Evolutionary conservation across 2,113 vertebrate genomes (phyloP), one percentile per base, ranked within the genome.

Genomic region (Alectura lathami): DNA sequence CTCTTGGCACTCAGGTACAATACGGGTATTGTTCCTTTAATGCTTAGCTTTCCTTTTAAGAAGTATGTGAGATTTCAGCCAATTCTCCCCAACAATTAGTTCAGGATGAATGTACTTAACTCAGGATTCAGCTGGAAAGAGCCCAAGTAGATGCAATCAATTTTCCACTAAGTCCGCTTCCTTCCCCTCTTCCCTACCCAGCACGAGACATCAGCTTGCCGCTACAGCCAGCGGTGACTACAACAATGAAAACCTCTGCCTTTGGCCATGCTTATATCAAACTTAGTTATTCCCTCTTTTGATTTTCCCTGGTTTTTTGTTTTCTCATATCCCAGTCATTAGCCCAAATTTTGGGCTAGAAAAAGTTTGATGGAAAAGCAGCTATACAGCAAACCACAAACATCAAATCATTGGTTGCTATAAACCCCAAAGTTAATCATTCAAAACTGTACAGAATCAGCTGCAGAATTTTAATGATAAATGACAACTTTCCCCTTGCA

Each of bases 41-140:
- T 91, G 86, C 89, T 95, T 75, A 94, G 94, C 68, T 91, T 96
- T 95, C 80, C 95, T 96, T 94, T 96, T 89, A 90, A 96, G 88
- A 94, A 96, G 73, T 89, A 97, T 94, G 92, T 86, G 70, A 96
- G 77, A 81, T 91, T 96, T 95, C 95, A 90, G 96, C 94, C 95
- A 97, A 62, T 89, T 94, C 93, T 90, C 89, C 73, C 56, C 73
- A 90, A 94, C 30, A 40, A 96, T 97, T 96, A 96, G 95, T 94
- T 96, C 92, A 97, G 96, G 94, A 94, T 96, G 96, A 97, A 96
- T 94, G 91, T 97, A 94, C 91, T 96, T 97, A 95, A 94, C 94
- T 96, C 96, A 94, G 89, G 89, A 94, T 95, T 97, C 94, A 88
- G 70, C 95, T 97, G 96, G 95, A 97, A 93, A 72, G 72, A 94